Evolutionary conservation across 2,888 invertebrate species (phyloP), one percentile per base, ranked within the genome.

Genomic region (Drosophila macrospina): DNA sequence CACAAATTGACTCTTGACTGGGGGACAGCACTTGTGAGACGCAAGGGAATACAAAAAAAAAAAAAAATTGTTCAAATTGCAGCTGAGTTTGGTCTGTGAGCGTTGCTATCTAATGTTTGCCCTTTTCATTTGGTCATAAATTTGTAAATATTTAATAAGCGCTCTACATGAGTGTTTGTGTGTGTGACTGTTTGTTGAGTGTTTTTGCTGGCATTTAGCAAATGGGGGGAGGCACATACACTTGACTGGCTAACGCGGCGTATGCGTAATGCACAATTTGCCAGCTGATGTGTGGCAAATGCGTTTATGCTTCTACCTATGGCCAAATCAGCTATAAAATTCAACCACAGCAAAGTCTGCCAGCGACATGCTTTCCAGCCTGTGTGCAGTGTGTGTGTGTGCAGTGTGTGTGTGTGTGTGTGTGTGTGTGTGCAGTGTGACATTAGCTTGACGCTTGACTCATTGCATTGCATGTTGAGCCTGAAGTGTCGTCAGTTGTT

Each of bases 61-160:
- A 15, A 5, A 30, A 54, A 32, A 54, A 15, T 16, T 28, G 41
- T 54, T 42, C 10, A 42, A 54, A 54, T 54, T 54, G 54, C 42
- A 42, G 34, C 32, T 13, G 42, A 55, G 44, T 44, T 24, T 34
- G 32, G 32, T 32, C 24, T 28, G 30, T 16, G 39, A 16, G 52
- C n/a, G 28, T 7, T 8, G 36, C 13, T 52, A 39, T 52, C 52
- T 42, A 54, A 54, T 55, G 44, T 55, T 55, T 55, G 44, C 52
- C 61, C 65, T 59, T 52, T 59, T 47, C 41, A 45, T 60, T 76
- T 65, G 63, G 60, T 52, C 88, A 85, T 87, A 85, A 72, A 78
- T 69, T 69, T 64, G 66, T 87, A 57, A 85, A 81, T 82, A 82
- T 82, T 82, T 82, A 69, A 82, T 85, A 69, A 69, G 64, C 60